These are phyloP conservation scores for Galeruca laticollis DNA, from an alignment of 2,888 invertebrate species.

Conservation along the genomic window DNA sequence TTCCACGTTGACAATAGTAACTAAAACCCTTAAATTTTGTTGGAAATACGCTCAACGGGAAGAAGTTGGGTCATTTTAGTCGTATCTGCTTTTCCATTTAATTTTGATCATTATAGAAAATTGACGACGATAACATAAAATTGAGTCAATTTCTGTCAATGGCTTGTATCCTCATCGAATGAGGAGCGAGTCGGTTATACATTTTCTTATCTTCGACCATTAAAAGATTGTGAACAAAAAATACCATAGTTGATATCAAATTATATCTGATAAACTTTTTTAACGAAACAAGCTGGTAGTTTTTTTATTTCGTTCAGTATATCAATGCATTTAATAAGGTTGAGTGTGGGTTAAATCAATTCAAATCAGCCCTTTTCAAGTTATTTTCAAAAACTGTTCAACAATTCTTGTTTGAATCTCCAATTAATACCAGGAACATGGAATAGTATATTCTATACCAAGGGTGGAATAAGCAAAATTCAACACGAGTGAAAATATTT, in stretches of 20 bases:
- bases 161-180: conserved; percentile 6
- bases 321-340: no score
- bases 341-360: no score
- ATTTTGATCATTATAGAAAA: conserved; percentile 27
- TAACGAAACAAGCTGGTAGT: no score
- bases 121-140: conserved; percentile 20
- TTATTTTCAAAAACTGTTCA: no score
- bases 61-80: conserved; percentile 26
- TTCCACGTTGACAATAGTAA: conserved; percentile 23
- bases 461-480: no score
- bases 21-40: conserved; percentile 23
- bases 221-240: background rate
- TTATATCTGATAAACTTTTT: background rate
- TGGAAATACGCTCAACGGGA: conserved; percentile 19
- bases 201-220: background rate
- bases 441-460: no score
- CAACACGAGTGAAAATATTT: no score
- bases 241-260: background rate
- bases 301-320: no score
- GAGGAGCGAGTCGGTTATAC: background rate
- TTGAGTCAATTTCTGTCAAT: conserved; percentile 25
- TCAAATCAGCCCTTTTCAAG: no score
- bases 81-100: conserved; percentile 28
- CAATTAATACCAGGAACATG: no score
- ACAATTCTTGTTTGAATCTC: no score